These are phyloP conservation scores for Helicolenus hilgendorfi DNA, from an alignment of 2,797 vertebrate genomes.

Conservation along the genomic window DNA sequence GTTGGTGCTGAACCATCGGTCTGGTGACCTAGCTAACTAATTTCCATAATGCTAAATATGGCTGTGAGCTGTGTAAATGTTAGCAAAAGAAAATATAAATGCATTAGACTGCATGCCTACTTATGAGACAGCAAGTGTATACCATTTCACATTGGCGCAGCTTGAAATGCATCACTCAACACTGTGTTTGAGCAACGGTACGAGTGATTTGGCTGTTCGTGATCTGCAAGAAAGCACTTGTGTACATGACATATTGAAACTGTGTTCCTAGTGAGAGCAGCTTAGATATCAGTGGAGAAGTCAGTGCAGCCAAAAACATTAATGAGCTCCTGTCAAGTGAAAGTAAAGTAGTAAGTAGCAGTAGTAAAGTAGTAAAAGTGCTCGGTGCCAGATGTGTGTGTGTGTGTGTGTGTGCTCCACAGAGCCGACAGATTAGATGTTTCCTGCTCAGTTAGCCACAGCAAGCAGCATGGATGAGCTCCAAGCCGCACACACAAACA, in stretches of 20 bases:
- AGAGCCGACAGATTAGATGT: constrained; percentile 77
- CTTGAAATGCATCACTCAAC: not conserved
- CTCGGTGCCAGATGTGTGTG: constrained; percentile 11
- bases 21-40: not conserved
- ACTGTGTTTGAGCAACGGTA: not conserved
- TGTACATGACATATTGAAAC: not conserved
- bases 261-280: not conserved
- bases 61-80: not conserved
- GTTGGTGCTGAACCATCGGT: not conserved
- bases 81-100: not conserved
- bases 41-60: not conserved
- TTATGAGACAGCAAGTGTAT: too few relatives aligned
- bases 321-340: constrained; percentile 13
- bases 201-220: not conserved
- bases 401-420: constrained; percentile 27
- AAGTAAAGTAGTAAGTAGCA: not conserved
- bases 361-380: constrained; percentile 15
- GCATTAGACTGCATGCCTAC: not conserved
- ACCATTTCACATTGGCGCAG: too few relatives aligned
- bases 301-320: not conserved
- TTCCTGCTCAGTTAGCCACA: constrained; percentile 79
- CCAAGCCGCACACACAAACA: constrained; percentile 65
- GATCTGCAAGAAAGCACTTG: not conserved
- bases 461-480: constrained; percentile 66
- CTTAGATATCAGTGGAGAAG: not conserved